These are phyloP conservation scores for Galeopsomyia nigrocyanea DNA, from an alignment of 2,888 invertebrate species.

Conservation along the genomic window DNA sequence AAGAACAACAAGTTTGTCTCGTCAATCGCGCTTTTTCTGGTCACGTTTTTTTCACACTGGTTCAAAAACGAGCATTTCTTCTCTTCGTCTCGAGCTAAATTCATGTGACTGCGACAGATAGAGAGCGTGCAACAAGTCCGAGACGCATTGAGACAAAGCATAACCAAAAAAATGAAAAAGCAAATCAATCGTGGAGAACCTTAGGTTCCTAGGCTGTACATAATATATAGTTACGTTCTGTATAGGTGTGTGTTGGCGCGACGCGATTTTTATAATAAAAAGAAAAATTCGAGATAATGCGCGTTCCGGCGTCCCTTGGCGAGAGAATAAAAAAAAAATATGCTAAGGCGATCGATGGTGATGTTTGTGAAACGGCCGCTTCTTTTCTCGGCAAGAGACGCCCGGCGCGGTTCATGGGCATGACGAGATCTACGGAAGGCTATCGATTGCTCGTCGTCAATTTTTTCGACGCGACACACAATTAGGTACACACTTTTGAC, in stretches of 20 bases:
- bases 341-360: constrained; percentile 3
- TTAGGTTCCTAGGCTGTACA: constrained; percentile 48
- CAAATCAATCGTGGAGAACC: constrained; percentile 32
- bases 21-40: constrained; percentile 20
- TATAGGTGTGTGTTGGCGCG: constrained; percentile 44
- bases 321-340: constrained; percentile 14
- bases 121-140: not conserved
- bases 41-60: constrained; percentile 4
- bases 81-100: not conserved
- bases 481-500: constrained; percentile 30
- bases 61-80: not conserved
- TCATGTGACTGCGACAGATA: not conserved
- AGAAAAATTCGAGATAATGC: constrained; percentile 25
- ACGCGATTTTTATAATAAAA: constrained; percentile 28
- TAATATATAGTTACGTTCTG: constrained; percentile 43
- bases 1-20: not conserved
- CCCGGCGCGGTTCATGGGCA: constrained; percentile 6
- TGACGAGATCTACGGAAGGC: not conserved
- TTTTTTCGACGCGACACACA: constrained; percentile 23
- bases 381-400: constrained; percentile 27
- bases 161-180: constrained; percentile 2
- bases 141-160: constrained; percentile 24
- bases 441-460: constrained; percentile 22
- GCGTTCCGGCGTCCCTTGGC: constrained; percentile 27
- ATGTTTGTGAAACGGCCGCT: not conserved